Base-by-base conservation (phyloP, 2,113 vertebrate species). In the Cairina moschata region DNA sequence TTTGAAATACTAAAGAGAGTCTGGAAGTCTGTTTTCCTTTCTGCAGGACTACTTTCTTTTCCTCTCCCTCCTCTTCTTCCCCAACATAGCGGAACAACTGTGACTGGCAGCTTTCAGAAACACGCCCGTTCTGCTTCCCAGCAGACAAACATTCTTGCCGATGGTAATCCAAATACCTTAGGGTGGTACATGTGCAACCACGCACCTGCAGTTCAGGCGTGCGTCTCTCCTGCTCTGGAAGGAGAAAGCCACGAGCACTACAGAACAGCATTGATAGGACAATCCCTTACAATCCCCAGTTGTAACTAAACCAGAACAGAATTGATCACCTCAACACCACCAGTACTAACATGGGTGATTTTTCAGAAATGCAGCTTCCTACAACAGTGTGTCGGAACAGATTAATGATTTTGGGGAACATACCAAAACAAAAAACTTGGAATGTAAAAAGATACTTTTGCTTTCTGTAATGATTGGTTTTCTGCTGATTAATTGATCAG, bases 201-300 rank as follows among this genome's bases (percentile, higher is more conserved):
- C 0, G 6, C 5, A 56, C 13, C 67, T 29, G 78, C 6, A n/a
- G 8, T 84, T 81, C 36, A 31, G 46, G 66, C 44, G 17, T 14
- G 83, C 67, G 20, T 3, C n/a, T 86, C 63, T 65, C 7, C 36
- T 18, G 21, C 21, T 46, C 40, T 52, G 31, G 26, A 81, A 84
- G 8, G 16, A 23, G 75, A 90, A 81, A 8, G 1, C 5, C 38
- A 10, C 0, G 0, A 68, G 42, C 29, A 18, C 2, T 18, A 68
- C 17, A 65, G 56, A 72, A 52, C 20, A 48, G 25, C 6, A 36
- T 59, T 77, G 63, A 42, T 71, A 90, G 18, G 25, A 71, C 69
- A 77, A 55, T 12, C 17, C 42, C 81, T 92, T 67, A 55, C 38
- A 81, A 54, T 6, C 31, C 40, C n/a, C 17, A 63, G 42, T 9